Evolutionary conservation across 2,113 vertebrate genomes (phyloP), one percentile per base, ranked within the genome.

Genomic region (Cyprinodon tularosa): DNA sequence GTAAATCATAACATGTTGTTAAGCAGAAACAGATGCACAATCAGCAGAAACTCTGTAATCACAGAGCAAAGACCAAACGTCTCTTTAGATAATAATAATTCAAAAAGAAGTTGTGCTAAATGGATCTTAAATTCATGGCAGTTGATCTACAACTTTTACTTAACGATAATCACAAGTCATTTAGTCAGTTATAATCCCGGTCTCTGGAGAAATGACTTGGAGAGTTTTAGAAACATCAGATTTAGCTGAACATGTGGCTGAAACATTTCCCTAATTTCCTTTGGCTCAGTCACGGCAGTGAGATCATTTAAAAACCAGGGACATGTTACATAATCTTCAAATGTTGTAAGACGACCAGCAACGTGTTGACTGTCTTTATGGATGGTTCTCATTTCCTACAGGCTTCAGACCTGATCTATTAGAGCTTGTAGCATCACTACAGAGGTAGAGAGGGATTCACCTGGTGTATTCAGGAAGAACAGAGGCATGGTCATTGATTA

Each of bases 391-490:
- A 42, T 42, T 42, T 42, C 42, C 42, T 9, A 42, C 50, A n/a
- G 20, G n/a, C 14, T 57, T n/a, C 6, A 57, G 20, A 57, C 7
- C 20, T 57, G 3, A n/a, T 57, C 50, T 57, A 15, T 53, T n/a
- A 10, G 50, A n/a, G 50, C 17, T 57, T n/a, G 50, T 45, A 45
- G 44, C 44, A 45, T 45, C 44, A 45, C 17, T 57, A 20, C 20
- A 8, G 17, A 3, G 50, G 17, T 5, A 9, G 17, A 8, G 17
- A 22, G 20, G 12, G 12, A 83, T 94, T 86, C 84, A 96, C 96
- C 96, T 94, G 81, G 88, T 93, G 61, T 97, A 97, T 83, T 97
- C 96, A 0, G 96, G 96, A 48, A 97, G 94, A 73, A 97, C 94
- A 0, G 90, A 93, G 4, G 93, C 91, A 38, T 96, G 95, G 82